Base-by-base conservation (phyloP, 2,888 invertebrate species). In the Sesamia inferens region DNA sequence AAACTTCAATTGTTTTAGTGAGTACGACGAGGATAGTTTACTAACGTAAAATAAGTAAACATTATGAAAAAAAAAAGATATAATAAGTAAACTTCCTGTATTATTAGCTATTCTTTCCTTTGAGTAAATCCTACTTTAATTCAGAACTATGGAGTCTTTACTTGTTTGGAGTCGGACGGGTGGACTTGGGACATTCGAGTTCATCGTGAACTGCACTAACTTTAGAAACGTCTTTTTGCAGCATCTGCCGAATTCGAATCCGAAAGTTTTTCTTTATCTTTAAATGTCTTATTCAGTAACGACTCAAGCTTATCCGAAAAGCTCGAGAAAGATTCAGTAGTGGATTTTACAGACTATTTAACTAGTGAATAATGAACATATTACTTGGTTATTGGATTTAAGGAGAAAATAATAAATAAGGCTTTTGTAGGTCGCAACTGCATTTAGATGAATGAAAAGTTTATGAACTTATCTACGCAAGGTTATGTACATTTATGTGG, bases 261-360 rank as follows among this genome's bases (percentile, higher is more conserved):
- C 87, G 88, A 92, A 94, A 94, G 87, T 93, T 93, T 92, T 90
- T 92, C 92, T 94, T 92, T 93, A 92, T 92, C 90, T 92, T 90
- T 85, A 78, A 87, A 90, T 91, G 89, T 93, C 89, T 90, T 90
- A 90, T 85, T 90, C 84, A 76, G 92, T 91, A 92, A 91, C 90
- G 90, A 92, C 85, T 88, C 77, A 78, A 88, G 90, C 90, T 93
- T 92, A 92, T 92, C 90, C 89, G 51, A 24, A 47, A 31, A 82
- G 62, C 74, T 74, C 64, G 62, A 71, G 44, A 66, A 71, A 79
- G 64, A 44, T 76, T 79, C 64, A 57, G 67, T 13, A 71, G 66
- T 22, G 67, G 59, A 78, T 71, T 82, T 70, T 65, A 67, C 70
- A 65, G 69, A 47, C 64, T 70, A 62, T 70, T 73, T 71, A 22